phyloP scores from a whole-genome alignment of 2,113 vertebrate species.

The Laticauda laticaudata region DNA sequence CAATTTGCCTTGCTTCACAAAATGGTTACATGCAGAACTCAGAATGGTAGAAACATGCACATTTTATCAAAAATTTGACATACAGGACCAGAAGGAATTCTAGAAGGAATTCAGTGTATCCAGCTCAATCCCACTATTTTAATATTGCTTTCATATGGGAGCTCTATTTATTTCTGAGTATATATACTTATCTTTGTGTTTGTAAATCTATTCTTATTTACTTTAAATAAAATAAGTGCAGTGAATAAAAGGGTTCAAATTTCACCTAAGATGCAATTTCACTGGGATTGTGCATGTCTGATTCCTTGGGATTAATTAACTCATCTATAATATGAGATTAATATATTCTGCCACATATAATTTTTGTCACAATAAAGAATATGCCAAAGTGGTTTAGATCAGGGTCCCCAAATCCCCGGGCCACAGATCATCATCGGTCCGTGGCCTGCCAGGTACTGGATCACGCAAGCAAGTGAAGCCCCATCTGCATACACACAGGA shows the following conservation, averaged over 20 bases:
- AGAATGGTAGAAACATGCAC: not conserved
- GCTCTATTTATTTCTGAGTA: not conserved
- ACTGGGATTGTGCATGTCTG: not conserved
- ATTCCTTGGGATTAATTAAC: not conserved
- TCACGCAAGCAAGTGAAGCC: not conserved
- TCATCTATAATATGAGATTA: not conserved
- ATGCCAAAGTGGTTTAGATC: not conserved
- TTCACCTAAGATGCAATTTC: not conserved
- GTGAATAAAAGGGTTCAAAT: not conserved
- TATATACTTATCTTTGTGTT: not conserved
- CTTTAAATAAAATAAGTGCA: not conserved
- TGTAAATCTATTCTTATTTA: not conserved
- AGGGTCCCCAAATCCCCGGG: not conserved
- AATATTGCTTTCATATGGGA: not conserved
- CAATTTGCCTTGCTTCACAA: not conserved
- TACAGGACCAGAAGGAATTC: not conserved
- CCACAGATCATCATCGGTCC: not conserved
- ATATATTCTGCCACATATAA: not conserved
- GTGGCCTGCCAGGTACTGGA: not conserved
- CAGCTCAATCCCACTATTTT: not conserved
- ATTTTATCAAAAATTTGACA: not conserved
- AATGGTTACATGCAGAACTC: not conserved
- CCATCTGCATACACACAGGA: not conserved
- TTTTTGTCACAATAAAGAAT: not conserved
- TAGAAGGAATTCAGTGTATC: not conserved